Percentiles rank a stretch among this genome's conserved stretches.
These are phyloP conservation scores for Platorchestia sp. DNA, from an alignment of 1,140 invertebrate species.

Conservation along the genomic window DNA sequence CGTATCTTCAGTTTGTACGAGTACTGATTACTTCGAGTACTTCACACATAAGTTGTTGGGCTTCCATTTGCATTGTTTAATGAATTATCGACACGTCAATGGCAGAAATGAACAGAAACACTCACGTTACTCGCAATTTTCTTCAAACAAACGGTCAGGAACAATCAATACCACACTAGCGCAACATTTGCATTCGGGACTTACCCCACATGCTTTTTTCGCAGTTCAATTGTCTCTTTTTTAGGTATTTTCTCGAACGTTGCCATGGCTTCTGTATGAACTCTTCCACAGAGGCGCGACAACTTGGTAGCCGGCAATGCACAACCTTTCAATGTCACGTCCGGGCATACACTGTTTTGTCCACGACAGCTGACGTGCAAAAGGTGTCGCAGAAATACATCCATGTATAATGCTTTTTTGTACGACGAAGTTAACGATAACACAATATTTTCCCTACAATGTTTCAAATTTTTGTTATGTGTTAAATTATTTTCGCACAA, in stretches of 20 bases:
- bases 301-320: not conserved
- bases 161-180: not conserved
- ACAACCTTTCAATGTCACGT: not conserved
- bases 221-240: not conserved
- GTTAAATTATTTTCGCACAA: not conserved
- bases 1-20: no score
- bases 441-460: not conserved
- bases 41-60: no score
- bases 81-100: no score
- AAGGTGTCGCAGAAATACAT: not conserved
- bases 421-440: no score
- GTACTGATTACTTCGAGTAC: no score
- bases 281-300: not conserved
- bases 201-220: constrained; percentile 26
- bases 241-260: constrained; percentile 14
- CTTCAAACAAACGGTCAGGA: not conserved
- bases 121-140: not conserved
- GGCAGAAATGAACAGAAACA: no score
- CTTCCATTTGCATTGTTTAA: no score
- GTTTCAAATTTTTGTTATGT: not conserved
- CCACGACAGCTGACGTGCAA: not conserved
- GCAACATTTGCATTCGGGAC: not conserved
- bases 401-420: not conserved
- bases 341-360: not conserved
- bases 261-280: not conserved